A percentile compares a stretch with the other conserved stretches of the same genome.
These are phyloP conservation scores for Mesitornis unicolor DNA, from an alignment of 2,113 vertebrate genomes.

Conservation along the genomic window DNA sequence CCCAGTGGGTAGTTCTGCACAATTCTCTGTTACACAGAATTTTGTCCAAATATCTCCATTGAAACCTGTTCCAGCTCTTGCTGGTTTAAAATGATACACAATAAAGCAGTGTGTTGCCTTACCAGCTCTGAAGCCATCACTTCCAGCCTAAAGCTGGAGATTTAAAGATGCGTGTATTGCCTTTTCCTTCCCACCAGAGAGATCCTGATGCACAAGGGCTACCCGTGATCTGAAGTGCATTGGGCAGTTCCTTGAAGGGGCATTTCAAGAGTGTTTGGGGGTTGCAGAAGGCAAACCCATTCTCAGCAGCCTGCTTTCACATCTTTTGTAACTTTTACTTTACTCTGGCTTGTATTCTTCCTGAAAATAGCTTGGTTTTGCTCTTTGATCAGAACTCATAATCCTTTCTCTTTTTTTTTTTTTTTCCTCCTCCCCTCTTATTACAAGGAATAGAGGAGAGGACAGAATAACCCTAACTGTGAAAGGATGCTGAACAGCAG, in stretches of 20 bases:
- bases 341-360: neutral
- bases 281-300: neutral
- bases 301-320: neutral
- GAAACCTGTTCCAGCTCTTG: neutral
- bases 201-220: neutral
- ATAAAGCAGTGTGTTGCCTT: neutral
- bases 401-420: neutral
- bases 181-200: neutral
- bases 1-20: neutral
- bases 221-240: rapidly evolving
- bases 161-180: neutral
- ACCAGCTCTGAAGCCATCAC: neutral
- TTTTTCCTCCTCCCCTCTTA: rapidly evolving
- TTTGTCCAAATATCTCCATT: neutral
- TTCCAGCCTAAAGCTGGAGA: neutral
- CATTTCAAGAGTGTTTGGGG: neutral
- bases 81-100: neutral
- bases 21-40: neutral
- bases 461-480: neutral
- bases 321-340: neutral
- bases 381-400: neutral
- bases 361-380: neutral
- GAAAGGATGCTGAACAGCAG: neutral
- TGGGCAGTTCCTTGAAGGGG: neutral
- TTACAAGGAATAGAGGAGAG: neutral